Base-by-base conservation (phyloP, 2,113 vertebrate genomes). In the Lepus europaeus region DNA sequence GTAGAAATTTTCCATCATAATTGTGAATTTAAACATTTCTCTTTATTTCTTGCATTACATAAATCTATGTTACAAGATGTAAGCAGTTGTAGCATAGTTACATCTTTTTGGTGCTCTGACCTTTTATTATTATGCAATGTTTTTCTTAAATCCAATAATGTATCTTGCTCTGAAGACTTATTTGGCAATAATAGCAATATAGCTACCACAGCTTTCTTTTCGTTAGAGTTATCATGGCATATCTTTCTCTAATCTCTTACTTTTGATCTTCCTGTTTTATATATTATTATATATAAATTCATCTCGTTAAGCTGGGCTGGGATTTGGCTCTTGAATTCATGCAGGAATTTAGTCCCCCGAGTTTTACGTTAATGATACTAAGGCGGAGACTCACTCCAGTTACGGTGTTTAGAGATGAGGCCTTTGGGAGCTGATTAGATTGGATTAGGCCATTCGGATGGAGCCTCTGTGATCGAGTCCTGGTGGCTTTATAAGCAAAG, bases 91-190 rank as follows among this genome's bases (percentile, higher is more conserved):
- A 68, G 45, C 23, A 92, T 39, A 64, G 11, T 78, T 94, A 7
- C 79, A 74, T 49, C 33, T 88, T 83, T 7, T 36, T 83, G 7
- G 13, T 66, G 0, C 82, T 39, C 59, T 77, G 73, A 29, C 51
- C 66, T 76, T 93, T 93, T 89, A 87, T 89, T 83, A 64, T 95
- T 88, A 78, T 83, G 17, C n/a, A 63, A 22, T 33, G 36, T 63
- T 85, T 23, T 84, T 80, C 81, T 87, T 85, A 66, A 82, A 8
- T 68, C 61, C 93, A 82, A 66, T 87, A 90, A 78, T 9, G 1
- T 25, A 87, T 94, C 16, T 93, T 91, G 29, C n/a, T 86, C 27
- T 68, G 70, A 91, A 89, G 33, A 73, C 23, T 72, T 95, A 70
- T 64, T 87, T 96, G 66, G 59, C 25, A 17, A 59, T 49, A 9